Conservation (phyloP, 2,888 invertebrate genomes). For the Tenthredo notha region DNA sequence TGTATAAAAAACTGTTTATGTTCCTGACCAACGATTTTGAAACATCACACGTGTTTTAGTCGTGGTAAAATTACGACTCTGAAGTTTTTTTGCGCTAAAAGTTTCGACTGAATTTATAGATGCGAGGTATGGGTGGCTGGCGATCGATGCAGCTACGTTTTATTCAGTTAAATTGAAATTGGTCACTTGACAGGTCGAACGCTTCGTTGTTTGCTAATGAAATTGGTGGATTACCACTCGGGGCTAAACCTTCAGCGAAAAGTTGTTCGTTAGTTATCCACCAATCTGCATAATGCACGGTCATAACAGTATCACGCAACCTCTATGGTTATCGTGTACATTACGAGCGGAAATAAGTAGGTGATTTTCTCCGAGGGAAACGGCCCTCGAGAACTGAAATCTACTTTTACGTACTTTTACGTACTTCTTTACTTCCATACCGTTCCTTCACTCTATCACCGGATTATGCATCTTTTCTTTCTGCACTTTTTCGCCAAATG, state of each 20-base stretch:
- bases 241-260: constrained; percentile 21
- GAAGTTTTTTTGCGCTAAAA: constrained; percentile 39
- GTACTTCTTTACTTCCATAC: background rate
- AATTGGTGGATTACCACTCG: constrained; percentile 36
- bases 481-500: background rate
- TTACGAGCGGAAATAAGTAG: constrained; percentile 49
- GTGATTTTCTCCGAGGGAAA: constrained; percentile 40
- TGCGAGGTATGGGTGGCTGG: background rate
- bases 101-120: constrained; percentile 40
- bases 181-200: constrained; percentile 41
- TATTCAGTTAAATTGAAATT: constrained; percentile 47
- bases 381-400: constrained; percentile 35
- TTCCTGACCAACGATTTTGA: constrained; percentile 19
- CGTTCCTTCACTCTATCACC: constrained; percentile 13
- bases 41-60: constrained; percentile 34
- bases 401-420: constrained; percentile 38
- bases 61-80: constrained; percentile 14
- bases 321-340: constrained; percentile 42
- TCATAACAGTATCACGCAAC: constrained; percentile 48
- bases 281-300: constrained; percentile 51
- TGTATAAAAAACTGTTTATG: background rate
- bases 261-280: constrained; percentile 49
- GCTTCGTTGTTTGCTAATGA: constrained; percentile 45
- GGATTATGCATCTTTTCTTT: constrained; percentile 20
- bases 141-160: constrained; percentile 29